These are phyloP conservation scores for Tenebrio molitor DNA, from an alignment of 1,140 invertebrate species.

Conservation along the genomic window DNA sequence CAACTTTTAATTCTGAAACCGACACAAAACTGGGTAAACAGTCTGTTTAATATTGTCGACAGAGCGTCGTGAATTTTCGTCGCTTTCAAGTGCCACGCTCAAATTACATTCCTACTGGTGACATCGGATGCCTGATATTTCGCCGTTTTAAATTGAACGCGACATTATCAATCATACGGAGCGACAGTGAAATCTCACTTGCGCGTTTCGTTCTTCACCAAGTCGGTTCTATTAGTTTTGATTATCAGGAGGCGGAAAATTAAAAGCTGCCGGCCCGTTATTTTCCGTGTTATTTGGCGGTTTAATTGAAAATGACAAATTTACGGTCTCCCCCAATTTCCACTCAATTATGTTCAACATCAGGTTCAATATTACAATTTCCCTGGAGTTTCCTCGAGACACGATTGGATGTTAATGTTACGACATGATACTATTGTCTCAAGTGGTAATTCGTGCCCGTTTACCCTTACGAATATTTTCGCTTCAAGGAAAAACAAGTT, in stretches of 20 bases:
- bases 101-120: constrained; percentile 31
- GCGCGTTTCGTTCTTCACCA: background rate
- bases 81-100: background rate
- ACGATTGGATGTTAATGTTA: constrained; percentile 20
- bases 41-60: constrained; percentile 10
- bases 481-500: too few relatives aligned
- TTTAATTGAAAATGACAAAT: background rate
- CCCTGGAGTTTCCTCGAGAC: constrained; percentile 16
- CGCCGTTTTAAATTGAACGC: too few relatives aligned
- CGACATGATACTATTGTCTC: constrained; percentile 20
- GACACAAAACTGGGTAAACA: too few relatives aligned
- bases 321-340: constrained; percentile 10
- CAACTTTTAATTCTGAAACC: background rate
- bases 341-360: constrained; percentile 13
- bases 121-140: background rate
- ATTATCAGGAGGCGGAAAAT: too few relatives aligned
- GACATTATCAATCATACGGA: constrained; percentile 4
- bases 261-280: background rate
- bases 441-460: background rate
- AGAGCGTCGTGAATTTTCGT: background rate
- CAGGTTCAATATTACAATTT: constrained; percentile 22
- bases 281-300: background rate
- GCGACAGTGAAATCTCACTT: background rate
- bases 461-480: constrained; percentile 1
- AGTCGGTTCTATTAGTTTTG: too few relatives aligned